These are phyloP conservation scores for Ceyx melanurus DNA, from an alignment of 2,113 vertebrate genomes.

Conservation along the genomic window DNA sequence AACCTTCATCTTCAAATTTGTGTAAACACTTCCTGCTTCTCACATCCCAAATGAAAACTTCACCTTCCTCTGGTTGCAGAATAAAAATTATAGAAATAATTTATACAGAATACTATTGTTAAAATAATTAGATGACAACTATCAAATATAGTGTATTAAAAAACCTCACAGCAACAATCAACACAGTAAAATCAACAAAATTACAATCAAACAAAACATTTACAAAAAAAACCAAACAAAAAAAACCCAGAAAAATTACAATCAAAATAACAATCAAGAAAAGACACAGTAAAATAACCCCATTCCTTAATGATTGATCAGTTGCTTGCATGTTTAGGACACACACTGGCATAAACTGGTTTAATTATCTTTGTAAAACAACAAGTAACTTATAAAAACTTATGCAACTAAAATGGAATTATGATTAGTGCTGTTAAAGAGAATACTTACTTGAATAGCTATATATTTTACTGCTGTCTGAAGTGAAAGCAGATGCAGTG, in stretches of 20 bases:
- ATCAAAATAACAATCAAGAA: too few species aligned
- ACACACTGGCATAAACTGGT: neutral
- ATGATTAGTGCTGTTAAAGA: neutral
- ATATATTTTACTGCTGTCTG: slow-evolving; percentile 86
- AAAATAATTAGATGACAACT: neutral
- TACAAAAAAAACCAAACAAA: too few species aligned
- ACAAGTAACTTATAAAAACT: neutral
- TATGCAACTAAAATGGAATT: neutral
- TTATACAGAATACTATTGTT: neutral
- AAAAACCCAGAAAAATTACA: too few species aligned
- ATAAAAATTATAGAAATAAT: neutral
- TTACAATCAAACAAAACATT: too few species aligned
- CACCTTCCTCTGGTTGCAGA: slow-evolving; percentile 81
- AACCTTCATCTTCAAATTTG: slow-evolving; percentile 90
- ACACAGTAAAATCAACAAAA: too few species aligned
- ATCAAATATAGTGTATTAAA: neutral
- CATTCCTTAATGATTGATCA: neutral
- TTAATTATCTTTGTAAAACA: neutral
- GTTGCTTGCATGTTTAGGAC: neutral
- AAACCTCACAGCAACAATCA: neutral
- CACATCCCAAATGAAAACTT: slow-evolving; percentile 93
- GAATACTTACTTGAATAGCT: slow-evolving; percentile 80
- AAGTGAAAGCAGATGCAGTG: slow-evolving; percentile 79
- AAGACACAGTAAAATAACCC: neutral
- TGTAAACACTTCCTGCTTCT: slow-evolving; percentile 87